Conservation (phyloP, 2,888 invertebrate genomes). For the Noctua fimbriata region DNA sequence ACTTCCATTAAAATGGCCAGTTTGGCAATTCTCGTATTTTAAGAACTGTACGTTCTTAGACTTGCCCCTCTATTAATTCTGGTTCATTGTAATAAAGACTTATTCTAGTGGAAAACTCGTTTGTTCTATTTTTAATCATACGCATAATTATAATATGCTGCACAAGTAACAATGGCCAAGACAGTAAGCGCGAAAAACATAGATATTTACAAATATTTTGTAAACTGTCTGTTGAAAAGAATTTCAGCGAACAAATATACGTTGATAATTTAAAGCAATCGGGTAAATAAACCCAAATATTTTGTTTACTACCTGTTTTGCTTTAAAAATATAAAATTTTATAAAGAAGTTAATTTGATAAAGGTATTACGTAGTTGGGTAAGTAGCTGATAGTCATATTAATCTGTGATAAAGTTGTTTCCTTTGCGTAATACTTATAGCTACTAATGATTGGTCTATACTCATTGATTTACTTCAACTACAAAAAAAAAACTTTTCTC, state of each 20-base stretch:
- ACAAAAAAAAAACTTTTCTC: too few species aligned
- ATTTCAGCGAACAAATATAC: background rate
- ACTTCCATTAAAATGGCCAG: background rate
- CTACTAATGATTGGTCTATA: background rate
- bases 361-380: background rate
- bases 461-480: too few species aligned
- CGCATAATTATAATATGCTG: background rate
- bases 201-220: background rate
- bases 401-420: constrained; percentile 16
- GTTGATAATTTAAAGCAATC: background rate
- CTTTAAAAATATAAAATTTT: background rate
- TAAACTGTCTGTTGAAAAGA: background rate
- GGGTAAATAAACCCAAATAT: background rate
- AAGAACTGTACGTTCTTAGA: background rate
- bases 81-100: background rate
- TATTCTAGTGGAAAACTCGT: background rate
- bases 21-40: background rate
- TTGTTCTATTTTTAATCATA: background rate
- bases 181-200: background rate
- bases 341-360: constrained; percentile 1
- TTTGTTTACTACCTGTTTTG: background rate
- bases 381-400: constrained; percentile 9
- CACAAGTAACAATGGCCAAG: background rate
- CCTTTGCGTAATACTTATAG: background rate
- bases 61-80: background rate